These are phyloP conservation scores for Leptonema lineaticorne DNA, from an alignment of 1,140 invertebrate species.

Conservation along the genomic window DNA sequence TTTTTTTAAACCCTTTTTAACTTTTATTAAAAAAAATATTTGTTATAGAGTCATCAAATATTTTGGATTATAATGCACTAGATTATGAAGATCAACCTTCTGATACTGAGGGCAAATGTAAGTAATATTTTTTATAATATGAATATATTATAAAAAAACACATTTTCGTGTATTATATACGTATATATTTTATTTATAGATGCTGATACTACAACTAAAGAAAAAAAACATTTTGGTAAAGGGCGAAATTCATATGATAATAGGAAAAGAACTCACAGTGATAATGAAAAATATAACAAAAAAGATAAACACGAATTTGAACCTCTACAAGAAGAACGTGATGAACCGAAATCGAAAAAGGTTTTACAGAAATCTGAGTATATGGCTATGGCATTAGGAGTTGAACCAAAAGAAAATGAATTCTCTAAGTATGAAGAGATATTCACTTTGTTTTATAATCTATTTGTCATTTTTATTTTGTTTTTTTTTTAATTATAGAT, in stretches of 20 bases:
- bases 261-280: slow-evolving; percentile 12
- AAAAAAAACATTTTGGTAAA: slow-evolving; percentile 6
- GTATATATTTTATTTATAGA: background rate
- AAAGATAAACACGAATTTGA: slow-evolving; percentile 5
- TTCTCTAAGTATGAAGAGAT: slow-evolving; percentile 17
- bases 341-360: slow-evolving; percentile 4
- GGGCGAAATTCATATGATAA: background rate
- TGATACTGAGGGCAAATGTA: slow-evolving; percentile 37
- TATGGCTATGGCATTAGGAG: slow-evolving; percentile 52
- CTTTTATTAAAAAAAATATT: background rate
- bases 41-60: slow-evolving; percentile 27
- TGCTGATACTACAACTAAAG: background rate
- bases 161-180: background rate
- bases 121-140: background rate
- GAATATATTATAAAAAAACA: background rate
- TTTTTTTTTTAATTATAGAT: background rate
- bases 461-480: background rate
- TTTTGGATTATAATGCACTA: slow-evolving; percentile 53
- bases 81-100: slow-evolving; percentile 49
- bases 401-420: slow-evolving; percentile 46
- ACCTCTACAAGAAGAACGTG: slow-evolving; percentile 4
- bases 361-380: slow-evolving; percentile 45
- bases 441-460: background rate
- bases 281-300: slow-evolving; percentile 9
- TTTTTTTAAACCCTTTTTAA: background rate